phyloP scores from a whole-genome alignment of 2,888 invertebrate genomes.

The Hypercompe scribonia region DNA sequence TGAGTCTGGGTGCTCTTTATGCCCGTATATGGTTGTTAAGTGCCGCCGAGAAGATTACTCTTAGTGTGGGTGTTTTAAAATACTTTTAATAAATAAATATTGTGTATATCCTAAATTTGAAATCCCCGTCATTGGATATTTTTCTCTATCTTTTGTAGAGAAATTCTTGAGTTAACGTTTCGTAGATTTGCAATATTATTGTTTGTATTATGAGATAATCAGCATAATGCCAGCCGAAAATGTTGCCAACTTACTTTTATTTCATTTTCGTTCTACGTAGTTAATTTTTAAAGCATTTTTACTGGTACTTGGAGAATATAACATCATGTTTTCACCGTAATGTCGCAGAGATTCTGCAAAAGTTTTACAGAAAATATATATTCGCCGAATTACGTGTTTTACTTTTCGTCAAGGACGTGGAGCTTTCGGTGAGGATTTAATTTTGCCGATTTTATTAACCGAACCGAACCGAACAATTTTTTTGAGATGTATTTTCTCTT shows the following conservation, averaged over 20 bases:
- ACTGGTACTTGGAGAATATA: not conserved
- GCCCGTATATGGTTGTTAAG: no score
- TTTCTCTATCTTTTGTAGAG: not conserved
- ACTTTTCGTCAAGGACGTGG: slow-evolving; percentile 2
- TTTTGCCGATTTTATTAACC: not conserved
- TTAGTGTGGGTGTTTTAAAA: not conserved
- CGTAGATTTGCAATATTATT: not conserved
- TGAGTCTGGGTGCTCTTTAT: no score
- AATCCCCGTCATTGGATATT: not conserved
- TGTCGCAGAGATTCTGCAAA: not conserved
- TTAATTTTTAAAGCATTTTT: slow-evolving; percentile 8
- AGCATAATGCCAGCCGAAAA: not conserved
- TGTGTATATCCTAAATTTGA: not conserved
- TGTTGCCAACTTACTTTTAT: not conserved
- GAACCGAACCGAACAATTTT: not conserved
- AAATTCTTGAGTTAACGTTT: not conserved
- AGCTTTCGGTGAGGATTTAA: not conserved
- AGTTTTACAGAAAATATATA: not conserved
- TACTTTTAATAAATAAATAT: not conserved
- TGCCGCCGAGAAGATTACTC: no score
- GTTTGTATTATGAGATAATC: not conserved
- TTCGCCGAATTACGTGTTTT: not conserved
- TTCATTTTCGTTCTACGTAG: not conserved
- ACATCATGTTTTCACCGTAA: not conserved
- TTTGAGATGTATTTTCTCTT: not conserved